Conservation (phyloP, 2,113 vertebrate genomes). For the Ia io region DNA sequence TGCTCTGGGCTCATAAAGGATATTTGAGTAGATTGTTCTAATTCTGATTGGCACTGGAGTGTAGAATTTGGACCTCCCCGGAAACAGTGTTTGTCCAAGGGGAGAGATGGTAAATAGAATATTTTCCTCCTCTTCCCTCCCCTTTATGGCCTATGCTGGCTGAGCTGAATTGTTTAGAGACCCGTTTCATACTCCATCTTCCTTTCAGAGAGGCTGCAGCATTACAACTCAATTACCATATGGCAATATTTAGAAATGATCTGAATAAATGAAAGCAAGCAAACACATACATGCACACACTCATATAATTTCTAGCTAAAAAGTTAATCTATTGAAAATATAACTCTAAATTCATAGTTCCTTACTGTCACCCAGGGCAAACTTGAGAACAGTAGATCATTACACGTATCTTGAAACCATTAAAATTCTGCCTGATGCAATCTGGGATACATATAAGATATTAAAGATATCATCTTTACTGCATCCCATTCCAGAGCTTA, state of each 20-base stretch:
- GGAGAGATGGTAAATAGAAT: slow-evolving; percentile 62
- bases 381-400: neutral
- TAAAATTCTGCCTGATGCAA: slow-evolving; percentile 7
- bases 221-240: slow-evolving; percentile 68
- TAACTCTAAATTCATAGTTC: slow-evolving; percentile 26
- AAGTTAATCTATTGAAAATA: slow-evolving; percentile 46
- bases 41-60: slow-evolving; percentile 77
- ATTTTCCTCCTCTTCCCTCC: slow-evolving; percentile 57
- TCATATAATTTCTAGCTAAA: slow-evolving; percentile 25
- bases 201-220: slow-evolving; percentile 49
- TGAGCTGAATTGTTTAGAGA: slow-evolving; percentile 47
- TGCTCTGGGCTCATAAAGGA: slow-evolving; percentile 80
- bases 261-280: slow-evolving; percentile 67
- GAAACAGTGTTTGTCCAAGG: slow-evolving; percentile 64
- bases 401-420: neutral
- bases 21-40: slow-evolving; percentile 80
- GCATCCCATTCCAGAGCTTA: neutral
- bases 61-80: slow-evolving; percentile 73
- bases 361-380: neutral
- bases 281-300: neutral
- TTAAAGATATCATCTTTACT: slow-evolving; percentile 33
- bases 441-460: slow-evolving; percentile 19
- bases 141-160: slow-evolving; percentile 33
- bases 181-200: slow-evolving; percentile 65
- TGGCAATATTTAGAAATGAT: slow-evolving; percentile 64